Conservation (phyloP, 53 echinoderm and acorn worm species). For the Holothuria leucospilota region DNA sequence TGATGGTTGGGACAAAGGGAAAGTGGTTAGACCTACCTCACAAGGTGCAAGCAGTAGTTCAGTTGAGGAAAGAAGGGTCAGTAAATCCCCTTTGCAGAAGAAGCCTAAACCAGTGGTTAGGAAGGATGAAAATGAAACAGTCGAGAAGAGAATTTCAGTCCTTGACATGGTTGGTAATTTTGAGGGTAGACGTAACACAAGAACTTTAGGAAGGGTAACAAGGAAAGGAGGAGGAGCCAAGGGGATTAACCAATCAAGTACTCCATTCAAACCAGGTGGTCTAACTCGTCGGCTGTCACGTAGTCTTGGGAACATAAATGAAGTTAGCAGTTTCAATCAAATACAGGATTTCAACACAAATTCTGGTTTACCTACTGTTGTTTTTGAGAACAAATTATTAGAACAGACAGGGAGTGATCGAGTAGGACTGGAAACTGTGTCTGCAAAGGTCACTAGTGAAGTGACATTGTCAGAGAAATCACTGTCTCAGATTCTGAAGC, state of each 20-base stretch:
- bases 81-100: background rate
- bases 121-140: background rate
- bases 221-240: background rate
- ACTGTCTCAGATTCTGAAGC: too few species aligned
- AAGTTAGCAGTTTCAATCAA: background rate
- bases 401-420: too few species aligned
- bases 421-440: too few species aligned
- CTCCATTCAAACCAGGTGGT: conserved; percentile 7
- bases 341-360: too few species aligned
- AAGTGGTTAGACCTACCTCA: background rate
- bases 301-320: conserved; percentile 36
- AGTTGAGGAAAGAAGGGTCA: background rate
- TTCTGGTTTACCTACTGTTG: too few species aligned
- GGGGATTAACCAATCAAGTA: background rate
- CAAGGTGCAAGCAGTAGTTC: background rate
- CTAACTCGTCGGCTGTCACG: conserved; percentile 27
- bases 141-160: conserved; percentile 13
- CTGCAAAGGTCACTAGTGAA: too few species aligned
- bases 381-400: too few species aligned
- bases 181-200: background rate
- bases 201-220: conserved; percentile 14
- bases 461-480: too few species aligned
- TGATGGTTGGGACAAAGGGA: too few species aligned
- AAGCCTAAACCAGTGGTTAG: conserved; percentile 8
- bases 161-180: conserved; percentile 29